Conservation (phyloP, 2,113 vertebrate genomes). For the Labeo catla region DNA sequence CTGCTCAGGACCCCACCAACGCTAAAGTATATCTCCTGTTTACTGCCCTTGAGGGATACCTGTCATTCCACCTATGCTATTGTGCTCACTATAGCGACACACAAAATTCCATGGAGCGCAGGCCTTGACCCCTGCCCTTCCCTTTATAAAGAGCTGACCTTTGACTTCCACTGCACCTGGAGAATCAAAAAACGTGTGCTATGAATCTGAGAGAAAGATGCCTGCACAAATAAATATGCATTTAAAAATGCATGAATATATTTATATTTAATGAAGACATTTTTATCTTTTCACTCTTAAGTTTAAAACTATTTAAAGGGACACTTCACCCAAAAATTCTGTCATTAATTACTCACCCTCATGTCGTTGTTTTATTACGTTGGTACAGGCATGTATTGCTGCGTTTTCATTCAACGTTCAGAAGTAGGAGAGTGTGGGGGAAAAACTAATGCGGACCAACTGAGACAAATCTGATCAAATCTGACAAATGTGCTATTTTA, state of each 20-base stretch:
- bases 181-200: conserved; percentile 39
- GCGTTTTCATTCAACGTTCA: too few species aligned
- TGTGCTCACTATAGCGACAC: conserved; percentile 71
- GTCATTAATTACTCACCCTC: too few species aligned
- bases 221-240: background rate
- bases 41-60: conserved; percentile 73
- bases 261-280: background rate
- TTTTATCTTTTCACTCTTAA: background rate
- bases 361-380: too few species aligned
- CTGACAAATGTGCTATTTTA: too few species aligned
- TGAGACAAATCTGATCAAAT: too few species aligned
- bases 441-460: too few species aligned
- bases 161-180: conserved; percentile 71
- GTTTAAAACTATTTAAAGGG: background rate
- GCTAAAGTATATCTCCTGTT: conserved; percentile 70
- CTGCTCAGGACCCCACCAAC: background rate
- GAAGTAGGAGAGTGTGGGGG: too few species aligned
- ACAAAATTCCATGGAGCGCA: conserved; percentile 67
- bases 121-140: conserved; percentile 65
- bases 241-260: background rate
- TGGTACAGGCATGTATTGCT: too few species aligned
- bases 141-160: conserved; percentile 66
- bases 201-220: conserved; percentile 23
- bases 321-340: too few species aligned
- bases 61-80: conserved; percentile 69